Evolutionary conservation across 1,140 invertebrate species (phyloP).

Genomic region (Ceratina calcarata): DNA sequence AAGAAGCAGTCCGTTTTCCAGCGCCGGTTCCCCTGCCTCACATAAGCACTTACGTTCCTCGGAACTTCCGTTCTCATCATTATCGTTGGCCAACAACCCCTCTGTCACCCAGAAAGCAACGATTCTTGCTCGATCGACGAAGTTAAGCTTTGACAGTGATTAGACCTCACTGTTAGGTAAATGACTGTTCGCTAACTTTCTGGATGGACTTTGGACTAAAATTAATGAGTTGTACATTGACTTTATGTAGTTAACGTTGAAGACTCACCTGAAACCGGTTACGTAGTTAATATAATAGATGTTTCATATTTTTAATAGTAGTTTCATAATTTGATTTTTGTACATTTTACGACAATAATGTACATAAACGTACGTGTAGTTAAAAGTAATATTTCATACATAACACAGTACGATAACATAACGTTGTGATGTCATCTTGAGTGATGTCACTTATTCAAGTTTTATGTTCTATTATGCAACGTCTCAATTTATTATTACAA

Average conservation of each 20-base stretch:
- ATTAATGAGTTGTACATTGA: neutral
- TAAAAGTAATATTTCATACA: too few species aligned
- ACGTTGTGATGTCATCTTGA: too few species aligned
- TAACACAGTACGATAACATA: too few species aligned
- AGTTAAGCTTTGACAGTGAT: neutral
- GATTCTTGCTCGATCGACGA: neutral
- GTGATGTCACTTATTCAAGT: too few species aligned
- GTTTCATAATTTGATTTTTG: too few species aligned
- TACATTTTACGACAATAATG: too few species aligned
- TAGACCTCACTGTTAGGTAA: neutral
- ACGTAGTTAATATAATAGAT: too few species aligned
- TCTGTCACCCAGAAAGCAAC: neutral
- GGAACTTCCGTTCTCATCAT: constrained; percentile 40
- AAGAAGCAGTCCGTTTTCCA: neutral
- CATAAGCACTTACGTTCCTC: constrained; percentile 8
- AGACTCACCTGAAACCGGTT: too few species aligned
- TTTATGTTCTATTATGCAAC: too few species aligned
- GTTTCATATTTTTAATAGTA: too few species aligned
- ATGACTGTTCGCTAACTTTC: constrained; percentile 8
- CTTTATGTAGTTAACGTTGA: neutral
- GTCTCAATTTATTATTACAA: too few species aligned
- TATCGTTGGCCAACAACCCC: neutral
- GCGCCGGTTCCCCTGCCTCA: constrained; percentile 12
- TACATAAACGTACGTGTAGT: too few species aligned
- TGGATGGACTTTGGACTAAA: neutral